Evolutionary conservation across 2,888 invertebrate genomes (phyloP).

Genomic region (Pilophorus perplexus): DNA sequence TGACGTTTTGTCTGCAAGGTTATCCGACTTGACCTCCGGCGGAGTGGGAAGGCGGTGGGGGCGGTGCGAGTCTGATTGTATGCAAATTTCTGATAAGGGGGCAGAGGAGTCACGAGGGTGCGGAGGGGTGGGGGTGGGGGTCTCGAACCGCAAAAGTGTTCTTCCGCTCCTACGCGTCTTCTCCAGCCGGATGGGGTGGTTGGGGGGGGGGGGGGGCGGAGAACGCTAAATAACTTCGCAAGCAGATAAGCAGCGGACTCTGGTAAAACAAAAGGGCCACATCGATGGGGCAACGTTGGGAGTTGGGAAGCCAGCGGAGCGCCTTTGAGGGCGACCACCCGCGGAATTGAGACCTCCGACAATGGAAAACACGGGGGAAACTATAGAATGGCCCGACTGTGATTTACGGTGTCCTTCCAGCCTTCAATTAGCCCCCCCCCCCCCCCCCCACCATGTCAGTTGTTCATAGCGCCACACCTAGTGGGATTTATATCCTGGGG

Average conservation of each 20-base stretch:
- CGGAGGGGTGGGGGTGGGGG: no score
- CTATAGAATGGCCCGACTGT: no score
- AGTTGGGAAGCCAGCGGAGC: background rate
- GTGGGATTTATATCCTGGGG: no score
- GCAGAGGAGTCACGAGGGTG: no score
- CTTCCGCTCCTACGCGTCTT: conserved; percentile 17
- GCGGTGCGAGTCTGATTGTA: conserved; percentile 27
- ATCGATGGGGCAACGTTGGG: background rate
- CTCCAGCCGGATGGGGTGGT: background rate
- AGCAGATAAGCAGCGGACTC: conserved; percentile 14
- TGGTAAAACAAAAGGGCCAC: conserved; percentile 6
- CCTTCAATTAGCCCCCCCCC: no score
- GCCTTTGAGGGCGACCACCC: background rate
- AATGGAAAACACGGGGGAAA: no score
- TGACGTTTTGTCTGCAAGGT: conserved; percentile 14
- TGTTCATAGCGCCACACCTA: no score
- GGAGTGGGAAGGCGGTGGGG: conserved; percentile 15
- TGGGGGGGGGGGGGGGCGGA: background rate
- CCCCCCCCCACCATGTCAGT: no score
- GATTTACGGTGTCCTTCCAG: no score
- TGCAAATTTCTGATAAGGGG: conserved; percentile 26
- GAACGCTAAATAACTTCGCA: conserved; percentile 16
- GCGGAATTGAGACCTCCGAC: no score
- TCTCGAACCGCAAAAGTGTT: conserved; percentile 6
- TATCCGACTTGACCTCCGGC: conserved; percentile 26